Evolutionary conservation across 2,797 vertebrate species (phyloP).

Genomic region (Gila robusta): DNA sequence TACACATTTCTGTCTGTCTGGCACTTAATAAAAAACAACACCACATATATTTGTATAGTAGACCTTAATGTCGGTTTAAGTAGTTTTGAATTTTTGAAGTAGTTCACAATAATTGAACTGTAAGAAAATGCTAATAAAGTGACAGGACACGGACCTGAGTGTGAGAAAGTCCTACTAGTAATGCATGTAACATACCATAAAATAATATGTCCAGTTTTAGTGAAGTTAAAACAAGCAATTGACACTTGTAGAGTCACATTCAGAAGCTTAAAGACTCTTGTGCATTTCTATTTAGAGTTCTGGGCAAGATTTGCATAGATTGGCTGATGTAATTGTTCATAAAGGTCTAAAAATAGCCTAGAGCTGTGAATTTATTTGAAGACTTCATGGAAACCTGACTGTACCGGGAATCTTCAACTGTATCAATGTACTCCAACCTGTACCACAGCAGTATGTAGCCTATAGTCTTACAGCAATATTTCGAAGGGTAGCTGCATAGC

Average conservation of each 20-base stretch:
- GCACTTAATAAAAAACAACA: not conserved
- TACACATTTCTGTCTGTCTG: not conserved
- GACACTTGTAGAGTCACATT: constrained; percentile 17
- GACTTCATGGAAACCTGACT: not conserved
- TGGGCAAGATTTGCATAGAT: not conserved
- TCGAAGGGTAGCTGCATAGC: not conserved
- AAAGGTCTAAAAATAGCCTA: not conserved
- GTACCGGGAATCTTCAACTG: not conserved
- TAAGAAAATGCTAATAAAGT: not conserved
- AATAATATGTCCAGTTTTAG: not conserved
- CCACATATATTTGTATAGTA: not conserved
- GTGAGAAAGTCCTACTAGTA: not conserved
- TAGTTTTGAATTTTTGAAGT: not conserved
- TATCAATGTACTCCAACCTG: not conserved
- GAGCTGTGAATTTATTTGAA: constrained; percentile 2
- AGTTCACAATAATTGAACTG: not conserved
- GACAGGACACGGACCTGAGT: not conserved
- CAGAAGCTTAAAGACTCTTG: not conserved
- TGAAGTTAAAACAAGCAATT: constrained; percentile 11
- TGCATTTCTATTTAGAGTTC: not conserved
- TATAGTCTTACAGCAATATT: constrained; percentile 1
- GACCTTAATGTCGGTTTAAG: not conserved
- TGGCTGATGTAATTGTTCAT: not conserved
- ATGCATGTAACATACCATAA: not conserved
- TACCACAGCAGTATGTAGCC: not conserved